phyloP scores from a whole-genome alignment of 2,888 invertebrate species.

The Perizoma flavofasciatum region DNA sequence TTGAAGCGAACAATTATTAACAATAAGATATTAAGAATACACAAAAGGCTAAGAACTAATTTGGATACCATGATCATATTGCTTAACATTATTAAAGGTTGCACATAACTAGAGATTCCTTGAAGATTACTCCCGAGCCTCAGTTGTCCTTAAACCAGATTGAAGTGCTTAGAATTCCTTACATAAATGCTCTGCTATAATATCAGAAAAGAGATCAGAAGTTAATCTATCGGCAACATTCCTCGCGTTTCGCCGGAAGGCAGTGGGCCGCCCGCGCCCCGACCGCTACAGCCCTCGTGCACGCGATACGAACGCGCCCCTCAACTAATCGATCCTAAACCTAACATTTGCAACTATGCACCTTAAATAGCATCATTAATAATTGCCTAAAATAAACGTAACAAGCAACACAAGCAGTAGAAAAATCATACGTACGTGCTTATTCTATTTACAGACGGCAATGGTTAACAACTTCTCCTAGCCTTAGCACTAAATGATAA shows the following conservation, averaged over 20 bases:
- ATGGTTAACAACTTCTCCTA: too few species aligned
- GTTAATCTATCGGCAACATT: constrained; percentile 84
- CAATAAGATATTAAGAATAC: not conserved
- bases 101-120: constrained; percentile 38
- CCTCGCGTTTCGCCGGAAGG: constrained; percentile 82
- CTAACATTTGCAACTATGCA: constrained; percentile 65
- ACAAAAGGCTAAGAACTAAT: not conserved
- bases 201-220: constrained; percentile 84
- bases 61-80: constrained; percentile 30
- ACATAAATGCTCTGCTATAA: constrained; percentile 79
- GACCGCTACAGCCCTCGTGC: constrained; percentile 61
- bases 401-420: not conserved
- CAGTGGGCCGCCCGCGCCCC: constrained; percentile 60
- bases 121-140: constrained; percentile 61
- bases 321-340: constrained; percentile 74
- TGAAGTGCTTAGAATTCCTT: constrained; percentile 80
- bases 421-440: too few species aligned
- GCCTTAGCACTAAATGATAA: too few species aligned
- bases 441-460: too few species aligned
- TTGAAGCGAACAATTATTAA: not conserved
- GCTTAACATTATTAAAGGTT: constrained; percentile 35
- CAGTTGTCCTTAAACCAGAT: constrained; percentile 76
- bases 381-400: constrained; percentile 13
- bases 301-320: constrained; percentile 69
- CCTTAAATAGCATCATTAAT: constrained; percentile 39